Evolutionary conservation across 2,113 vertebrate species (phyloP).

Genomic region (Scophthalmus maximus): DNA sequence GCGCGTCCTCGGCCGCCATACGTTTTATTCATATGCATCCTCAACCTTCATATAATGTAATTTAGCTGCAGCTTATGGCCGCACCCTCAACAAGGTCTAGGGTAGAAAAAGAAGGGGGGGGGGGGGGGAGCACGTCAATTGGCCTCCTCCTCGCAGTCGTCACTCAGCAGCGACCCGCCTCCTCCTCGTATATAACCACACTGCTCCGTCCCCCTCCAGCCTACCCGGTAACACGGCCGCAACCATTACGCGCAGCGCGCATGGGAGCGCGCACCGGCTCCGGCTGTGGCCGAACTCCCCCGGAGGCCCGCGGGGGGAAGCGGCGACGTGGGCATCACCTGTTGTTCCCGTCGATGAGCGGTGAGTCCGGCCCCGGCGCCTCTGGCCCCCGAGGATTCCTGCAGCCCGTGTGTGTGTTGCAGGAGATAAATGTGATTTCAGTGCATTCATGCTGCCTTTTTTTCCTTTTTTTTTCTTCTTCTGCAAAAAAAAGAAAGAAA

Average conservation of each 20-base stretch:
- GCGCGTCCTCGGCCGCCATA: not conserved
- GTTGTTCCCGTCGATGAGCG: conserved; percentile 72
- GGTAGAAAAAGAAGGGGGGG: not conserved
- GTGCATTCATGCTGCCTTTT: too few relatives aligned
- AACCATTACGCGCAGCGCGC: conserved; percentile 69
- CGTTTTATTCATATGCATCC: conserved; percentile 45
- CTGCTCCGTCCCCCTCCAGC: conserved; percentile 76
- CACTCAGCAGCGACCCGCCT: conserved; percentile 76
- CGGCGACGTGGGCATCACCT: conserved; percentile 75
- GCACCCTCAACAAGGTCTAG: conserved; percentile 76
- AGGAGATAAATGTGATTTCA: not conserved
- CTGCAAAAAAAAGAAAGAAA: not conserved
- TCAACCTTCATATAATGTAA: conserved; percentile 62
- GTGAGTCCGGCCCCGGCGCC: too few relatives aligned
- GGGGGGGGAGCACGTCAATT: conserved; percentile 66
- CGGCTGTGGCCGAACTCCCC: conserved; percentile 58
- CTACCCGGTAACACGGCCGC: conserved; percentile 75
- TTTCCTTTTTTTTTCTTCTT: conserved; percentile 3
- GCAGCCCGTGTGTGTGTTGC: too few relatives aligned
- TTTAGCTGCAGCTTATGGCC: conserved; percentile 63
- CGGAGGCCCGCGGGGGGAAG: too few relatives aligned
- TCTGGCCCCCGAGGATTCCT: too few relatives aligned
- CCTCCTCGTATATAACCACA: conserved; percentile 82
- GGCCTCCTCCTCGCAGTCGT: conserved; percentile 73
- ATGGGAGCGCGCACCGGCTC: conserved; percentile 66